Conservation (phyloP, 2,797 vertebrate species). For the Chelon auratus region DNA sequence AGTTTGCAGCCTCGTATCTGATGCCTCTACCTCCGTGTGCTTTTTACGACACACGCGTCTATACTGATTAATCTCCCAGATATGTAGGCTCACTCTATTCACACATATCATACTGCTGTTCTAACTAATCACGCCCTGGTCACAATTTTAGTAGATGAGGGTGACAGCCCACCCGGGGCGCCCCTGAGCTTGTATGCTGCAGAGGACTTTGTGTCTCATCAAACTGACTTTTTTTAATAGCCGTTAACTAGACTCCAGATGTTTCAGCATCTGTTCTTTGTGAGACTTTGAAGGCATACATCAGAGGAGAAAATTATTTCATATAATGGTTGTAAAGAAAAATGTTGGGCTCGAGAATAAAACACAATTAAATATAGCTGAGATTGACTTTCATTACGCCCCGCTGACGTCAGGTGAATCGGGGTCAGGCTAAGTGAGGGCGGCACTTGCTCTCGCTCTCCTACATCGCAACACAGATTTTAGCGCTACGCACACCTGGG, state of each 20-base stretch:
- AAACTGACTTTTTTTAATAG: constrained; percentile 82
- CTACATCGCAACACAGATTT: constrained; percentile 38
- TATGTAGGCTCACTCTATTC: constrained; percentile 4
- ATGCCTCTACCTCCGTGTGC: constrained; percentile 41
- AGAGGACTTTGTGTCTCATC: constrained; percentile 79
- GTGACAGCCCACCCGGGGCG: constrained; percentile 71
- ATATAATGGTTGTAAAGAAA: constrained; percentile 78
- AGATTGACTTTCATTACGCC: constrained; percentile 41
- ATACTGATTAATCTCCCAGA: constrained; percentile 41
- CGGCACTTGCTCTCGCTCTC: constrained; percentile 45
- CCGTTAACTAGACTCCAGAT: constrained; percentile 83
- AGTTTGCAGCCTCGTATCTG: constrained; percentile 23
- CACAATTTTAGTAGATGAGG: constrained; percentile 67
- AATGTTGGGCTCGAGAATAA: constrained; percentile 63
- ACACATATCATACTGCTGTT: constrained; percentile 44
- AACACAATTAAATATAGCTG: constrained; percentile 48
- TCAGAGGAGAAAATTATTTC: constrained; percentile 82
- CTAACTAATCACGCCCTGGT: constrained; percentile 59
- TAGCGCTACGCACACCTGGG: constrained; percentile 44
- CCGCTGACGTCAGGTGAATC: constrained; percentile 52
- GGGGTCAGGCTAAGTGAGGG: constrained; percentile 32
- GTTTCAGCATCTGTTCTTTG: constrained; percentile 82
- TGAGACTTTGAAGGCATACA: constrained; percentile 82
- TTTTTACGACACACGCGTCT: constrained; percentile 45
- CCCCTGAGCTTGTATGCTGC: constrained; percentile 61